A percentile compares a stretch with the other conserved stretches of the same genome.
phyloP scores from a whole-genome alignment of 1,140 invertebrate genomes.

The Formica exsecta region DNA sequence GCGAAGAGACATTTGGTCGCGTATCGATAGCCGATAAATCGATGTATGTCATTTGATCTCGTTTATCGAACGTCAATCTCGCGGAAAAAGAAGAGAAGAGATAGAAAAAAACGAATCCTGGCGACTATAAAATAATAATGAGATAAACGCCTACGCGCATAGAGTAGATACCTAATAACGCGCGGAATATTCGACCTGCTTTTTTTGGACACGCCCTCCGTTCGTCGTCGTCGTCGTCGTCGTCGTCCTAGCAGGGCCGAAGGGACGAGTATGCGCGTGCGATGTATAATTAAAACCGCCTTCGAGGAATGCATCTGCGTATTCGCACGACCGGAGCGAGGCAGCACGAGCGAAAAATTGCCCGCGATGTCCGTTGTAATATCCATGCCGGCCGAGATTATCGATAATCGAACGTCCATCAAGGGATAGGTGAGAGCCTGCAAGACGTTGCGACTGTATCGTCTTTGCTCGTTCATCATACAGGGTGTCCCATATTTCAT shows the following conservation, averaged over 20 bases:
- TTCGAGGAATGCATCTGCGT: constrained; percentile 60
- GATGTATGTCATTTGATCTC: constrained; percentile 38
- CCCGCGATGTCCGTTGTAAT: constrained; percentile 35
- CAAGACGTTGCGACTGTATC: background rate
- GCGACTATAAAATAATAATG: constrained; percentile 72
- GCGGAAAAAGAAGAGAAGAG: background rate
- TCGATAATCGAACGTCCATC: constrained; percentile 66
- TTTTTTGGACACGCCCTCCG: constrained; percentile 65
- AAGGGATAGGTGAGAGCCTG: constrained; percentile 29
- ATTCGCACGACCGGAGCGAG: background rate
- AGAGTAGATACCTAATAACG: constrained; percentile 62
- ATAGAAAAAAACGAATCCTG: background rate
- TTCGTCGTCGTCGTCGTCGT: constrained; percentile 12
- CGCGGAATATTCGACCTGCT: constrained; percentile 31
- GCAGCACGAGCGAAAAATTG: constrained; percentile 57
- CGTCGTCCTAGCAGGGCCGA: background rate
- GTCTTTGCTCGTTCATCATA: background rate
- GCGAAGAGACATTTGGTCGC: background rate
- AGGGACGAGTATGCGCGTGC: constrained; percentile 41
- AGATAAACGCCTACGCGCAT: constrained; percentile 60
- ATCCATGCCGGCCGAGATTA: constrained; percentile 31
- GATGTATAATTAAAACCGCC: constrained; percentile 76
- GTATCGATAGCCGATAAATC: background rate
- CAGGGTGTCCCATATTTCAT: background rate
- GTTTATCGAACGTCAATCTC: constrained; percentile 67